Conservation (phyloP, 2,113 vertebrate genomes). For the Callaeas wilsoni region DNA sequence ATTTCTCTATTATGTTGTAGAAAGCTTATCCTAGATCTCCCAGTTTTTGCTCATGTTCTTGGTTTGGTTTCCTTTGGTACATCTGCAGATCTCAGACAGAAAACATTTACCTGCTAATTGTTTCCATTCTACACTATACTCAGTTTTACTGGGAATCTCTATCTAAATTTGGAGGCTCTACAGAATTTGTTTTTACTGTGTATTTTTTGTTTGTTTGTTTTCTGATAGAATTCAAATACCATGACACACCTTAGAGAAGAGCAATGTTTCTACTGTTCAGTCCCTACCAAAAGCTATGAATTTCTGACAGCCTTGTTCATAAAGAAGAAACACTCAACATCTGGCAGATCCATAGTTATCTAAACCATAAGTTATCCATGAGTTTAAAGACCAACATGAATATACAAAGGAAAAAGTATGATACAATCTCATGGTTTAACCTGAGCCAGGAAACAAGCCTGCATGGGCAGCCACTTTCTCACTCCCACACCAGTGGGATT, state of each 20-base stretch:
- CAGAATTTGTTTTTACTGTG: rapidly evolving
- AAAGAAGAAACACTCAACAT: background rate
- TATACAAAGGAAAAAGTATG: background rate
- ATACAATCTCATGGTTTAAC: background rate
- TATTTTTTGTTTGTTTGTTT: background rate
- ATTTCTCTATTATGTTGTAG: background rate
- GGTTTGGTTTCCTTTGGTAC: background rate
- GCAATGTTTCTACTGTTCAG: background rate
- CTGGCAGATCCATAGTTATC: background rate
- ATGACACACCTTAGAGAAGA: background rate
- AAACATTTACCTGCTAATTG: background rate
- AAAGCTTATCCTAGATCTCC: background rate
- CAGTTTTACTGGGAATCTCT: background rate
- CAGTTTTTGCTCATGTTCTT: background rate
- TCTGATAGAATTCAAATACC: background rate
- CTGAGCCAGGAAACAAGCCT: background rate
- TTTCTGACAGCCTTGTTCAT: background rate
- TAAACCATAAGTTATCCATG: background rate
- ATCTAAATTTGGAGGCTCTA: background rate
- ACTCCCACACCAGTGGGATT: background rate
- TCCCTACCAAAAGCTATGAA: background rate
- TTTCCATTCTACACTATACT: background rate
- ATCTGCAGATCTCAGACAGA: background rate
- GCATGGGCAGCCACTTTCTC: background rate
- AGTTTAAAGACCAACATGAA: background rate